A percentile compares a stretch with the other conserved stretches of the same genome.
These are phyloP conservation scores for Leucophenga varia DNA, from an alignment of 1,140 invertebrate species.

Conservation along the genomic window DNA sequence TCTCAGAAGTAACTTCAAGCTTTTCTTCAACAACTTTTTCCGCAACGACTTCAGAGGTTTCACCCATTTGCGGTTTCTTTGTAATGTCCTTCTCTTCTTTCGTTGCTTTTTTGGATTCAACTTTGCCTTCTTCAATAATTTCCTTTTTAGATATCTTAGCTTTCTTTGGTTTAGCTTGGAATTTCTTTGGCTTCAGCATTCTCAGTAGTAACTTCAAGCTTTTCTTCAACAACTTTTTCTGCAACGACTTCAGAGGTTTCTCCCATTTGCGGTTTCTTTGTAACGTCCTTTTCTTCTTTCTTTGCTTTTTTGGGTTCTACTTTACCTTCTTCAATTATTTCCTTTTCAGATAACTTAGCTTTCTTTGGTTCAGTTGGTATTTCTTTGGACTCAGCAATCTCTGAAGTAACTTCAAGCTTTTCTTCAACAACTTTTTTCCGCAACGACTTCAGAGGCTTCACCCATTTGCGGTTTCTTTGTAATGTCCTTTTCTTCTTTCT, in stretches of 20 bases:
- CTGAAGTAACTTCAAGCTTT: not conserved
- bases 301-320: not conserved
- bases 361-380: conserved; percentile 16
- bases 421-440: conserved; percentile 9
- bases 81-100: not conserved
- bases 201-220: not conserved
- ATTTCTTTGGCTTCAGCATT: conserved; percentile 12
- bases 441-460: conserved; percentile 14
- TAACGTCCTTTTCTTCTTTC: conserved; percentile 3
- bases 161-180: conserved; percentile 27
- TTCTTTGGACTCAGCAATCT: not conserved
- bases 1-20: conserved; percentile 3
- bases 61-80: conserved; percentile 6
- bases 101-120: conserved; percentile 9
- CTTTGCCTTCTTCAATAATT: conserved; percentile 10
- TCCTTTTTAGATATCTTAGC: conserved; percentile 15
- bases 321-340: conserved; percentile 6
- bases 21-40: conserved; percentile 18
- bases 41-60: conserved; percentile 8
- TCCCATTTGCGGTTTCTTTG: conserved; percentile 7
- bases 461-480: conserved; percentile 6
- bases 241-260: conserved; percentile 14
- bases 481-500: conserved; percentile 4
- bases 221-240: conserved; percentile 11
- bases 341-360: conserved; percentile 15